Evolutionary conservation across 2,797 vertebrate genomes (phyloP).

Genomic region (Danio kyathit): DNA sequence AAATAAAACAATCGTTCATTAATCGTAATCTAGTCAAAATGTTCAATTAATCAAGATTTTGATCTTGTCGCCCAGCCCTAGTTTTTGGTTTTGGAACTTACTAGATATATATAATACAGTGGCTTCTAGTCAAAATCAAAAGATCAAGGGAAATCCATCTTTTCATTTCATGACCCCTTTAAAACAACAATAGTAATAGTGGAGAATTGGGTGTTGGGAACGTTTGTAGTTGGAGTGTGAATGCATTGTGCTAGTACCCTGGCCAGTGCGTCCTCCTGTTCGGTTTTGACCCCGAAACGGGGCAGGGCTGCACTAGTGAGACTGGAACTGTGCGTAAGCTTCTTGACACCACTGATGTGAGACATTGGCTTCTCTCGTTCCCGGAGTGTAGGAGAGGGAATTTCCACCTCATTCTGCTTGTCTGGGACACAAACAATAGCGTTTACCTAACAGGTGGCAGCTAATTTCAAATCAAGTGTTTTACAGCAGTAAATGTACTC

Average conservation of each 20-base stretch:
- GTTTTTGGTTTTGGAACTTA: too few relatives aligned
- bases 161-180: too few relatives aligned
- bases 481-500: background rate
- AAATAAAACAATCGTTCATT: too few relatives aligned
- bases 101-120: too few relatives aligned
- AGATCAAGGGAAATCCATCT: too few relatives aligned
- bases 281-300: constrained; percentile 89
- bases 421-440: constrained; percentile 74
- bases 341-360: constrained; percentile 92
- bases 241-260: constrained; percentile 75
- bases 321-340: constrained; percentile 86
- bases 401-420: constrained; percentile 95
- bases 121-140: too few relatives aligned
- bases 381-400: constrained; percentile 88
- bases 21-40: too few relatives aligned
- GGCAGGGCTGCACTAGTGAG: constrained; percentile 84
- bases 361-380: constrained; percentile 92
- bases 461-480: constrained; percentile 20
- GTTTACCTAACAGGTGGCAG: background rate
- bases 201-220: background rate
- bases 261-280: constrained; percentile 89
- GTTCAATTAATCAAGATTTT: too few relatives aligned
- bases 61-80: too few relatives aligned
- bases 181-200: background rate
- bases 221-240: background rate